phyloP scores from a whole-genome alignment of 2,113 vertebrate genomes.

The Arenaria interpres region DNA sequence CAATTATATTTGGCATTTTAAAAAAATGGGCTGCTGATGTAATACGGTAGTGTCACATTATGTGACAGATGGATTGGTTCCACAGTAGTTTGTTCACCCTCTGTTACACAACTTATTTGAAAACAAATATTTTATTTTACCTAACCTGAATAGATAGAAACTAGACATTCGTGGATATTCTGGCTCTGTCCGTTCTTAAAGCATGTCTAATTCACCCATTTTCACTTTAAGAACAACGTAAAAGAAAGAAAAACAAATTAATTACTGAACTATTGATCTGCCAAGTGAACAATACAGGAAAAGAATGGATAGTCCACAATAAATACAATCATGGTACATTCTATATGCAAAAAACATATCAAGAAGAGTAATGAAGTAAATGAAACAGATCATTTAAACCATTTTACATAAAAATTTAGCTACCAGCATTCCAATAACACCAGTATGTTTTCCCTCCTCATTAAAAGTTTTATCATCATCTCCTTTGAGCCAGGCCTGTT shows the following conservation, averaged over 20 bases:
- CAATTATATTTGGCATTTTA: neutral
- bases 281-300: neutral
- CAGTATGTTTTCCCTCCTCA: neutral
- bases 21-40: neutral
- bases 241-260: neutral
- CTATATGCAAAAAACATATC: neutral
- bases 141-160: neutral
- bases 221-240: neutral
- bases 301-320: neutral
- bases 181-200: neutral
- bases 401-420: neutral
- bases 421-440: neutral
- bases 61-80: neutral
- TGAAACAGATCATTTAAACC: neutral
- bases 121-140: conserved; percentile 36
- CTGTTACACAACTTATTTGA: neutral
- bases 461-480: neutral
- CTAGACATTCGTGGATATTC: neutral
- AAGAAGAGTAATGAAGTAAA: neutral
- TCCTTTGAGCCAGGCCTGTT: neutral
- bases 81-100: neutral
- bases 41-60: neutral
- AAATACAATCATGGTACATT: neutral
- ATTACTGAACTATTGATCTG: neutral
- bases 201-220: neutral